Evolutionary conservation across 2,888 invertebrate species (phyloP).

Genomic region (Stenichneumon culpator): DNA sequence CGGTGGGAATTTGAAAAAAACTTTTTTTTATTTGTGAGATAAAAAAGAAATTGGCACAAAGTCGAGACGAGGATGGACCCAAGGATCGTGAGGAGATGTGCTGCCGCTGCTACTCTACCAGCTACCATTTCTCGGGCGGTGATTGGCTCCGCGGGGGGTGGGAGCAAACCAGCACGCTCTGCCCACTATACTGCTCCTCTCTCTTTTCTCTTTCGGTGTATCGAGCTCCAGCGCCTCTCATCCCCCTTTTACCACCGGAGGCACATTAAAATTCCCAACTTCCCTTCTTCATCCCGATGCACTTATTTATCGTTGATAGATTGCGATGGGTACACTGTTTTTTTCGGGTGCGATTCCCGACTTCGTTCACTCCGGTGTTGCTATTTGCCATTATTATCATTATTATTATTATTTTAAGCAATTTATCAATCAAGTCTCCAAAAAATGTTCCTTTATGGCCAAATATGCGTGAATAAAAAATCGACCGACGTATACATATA

Average conservation of each 20-base stretch:
- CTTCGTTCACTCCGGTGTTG: background rate
- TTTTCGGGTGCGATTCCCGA: background rate
- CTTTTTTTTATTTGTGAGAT: background rate
- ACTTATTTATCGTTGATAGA: constrained; percentile 80
- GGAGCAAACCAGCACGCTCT: constrained; percentile 77
- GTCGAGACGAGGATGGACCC: constrained; percentile 20
- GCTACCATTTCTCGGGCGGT: constrained; percentile 85
- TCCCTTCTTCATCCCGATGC: constrained; percentile 71
- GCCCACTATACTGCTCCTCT: constrained; percentile 58
- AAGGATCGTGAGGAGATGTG: constrained; percentile 69
- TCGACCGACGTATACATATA: background rate
- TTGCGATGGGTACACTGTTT: constrained; percentile 71
- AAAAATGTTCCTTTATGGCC: background rate
- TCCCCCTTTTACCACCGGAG: constrained; percentile 75
- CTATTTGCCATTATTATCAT: background rate
- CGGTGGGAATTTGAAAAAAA: background rate
- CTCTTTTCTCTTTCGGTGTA: constrained; percentile 16
- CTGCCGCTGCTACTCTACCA: constrained; percentile 74
- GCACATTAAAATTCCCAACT: constrained; percentile 84
- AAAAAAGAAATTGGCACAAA: constrained; percentile 24
- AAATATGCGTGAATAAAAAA: background rate
- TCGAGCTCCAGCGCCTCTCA: constrained; percentile 17
- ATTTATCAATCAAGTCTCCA: background rate
- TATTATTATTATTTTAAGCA: background rate
- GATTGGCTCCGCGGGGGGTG: constrained; percentile 85